A percentile compares a stretch with the other conserved stretches of the same genome.
phyloP scores from a whole-genome alignment of 2,113 vertebrate species.

The Scartelaos histophorus region DNA sequence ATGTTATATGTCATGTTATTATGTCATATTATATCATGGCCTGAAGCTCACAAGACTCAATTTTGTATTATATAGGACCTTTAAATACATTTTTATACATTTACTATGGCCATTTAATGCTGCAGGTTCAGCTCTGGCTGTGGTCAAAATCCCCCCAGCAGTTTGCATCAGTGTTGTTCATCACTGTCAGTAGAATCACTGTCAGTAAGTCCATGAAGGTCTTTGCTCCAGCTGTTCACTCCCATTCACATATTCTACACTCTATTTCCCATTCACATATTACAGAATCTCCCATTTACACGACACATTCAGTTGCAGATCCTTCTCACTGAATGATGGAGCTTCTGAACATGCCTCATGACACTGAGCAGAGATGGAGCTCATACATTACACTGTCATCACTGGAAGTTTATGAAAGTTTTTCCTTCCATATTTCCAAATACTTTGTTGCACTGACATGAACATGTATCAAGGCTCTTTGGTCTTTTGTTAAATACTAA shows the following conservation, averaged over 20 bases:
- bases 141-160: neutral
- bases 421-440: neutral
- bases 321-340: neutral
- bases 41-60: no score
- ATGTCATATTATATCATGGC: no score
- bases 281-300: neutral
- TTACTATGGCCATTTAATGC: neutral
- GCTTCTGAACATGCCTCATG: neutral
- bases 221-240: neutral
- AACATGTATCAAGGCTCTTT: no score
- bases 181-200: neutral
- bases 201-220: neutral
- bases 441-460: neutral
- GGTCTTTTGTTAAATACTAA: no score
- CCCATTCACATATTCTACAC: neutral
- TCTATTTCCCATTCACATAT: neutral
- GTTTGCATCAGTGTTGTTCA: neutral
- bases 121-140: neutral
- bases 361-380: neutral
- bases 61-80: no score
- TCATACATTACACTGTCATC: conserved; percentile 2
- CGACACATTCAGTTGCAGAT: neutral
- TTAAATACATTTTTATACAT: no score
- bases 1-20: no score
- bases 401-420: neutral